These are phyloP conservation scores for Oscheius sp. DNA, from an alignment of 2,888 invertebrate species.

Conservation along the genomic window DNA sequence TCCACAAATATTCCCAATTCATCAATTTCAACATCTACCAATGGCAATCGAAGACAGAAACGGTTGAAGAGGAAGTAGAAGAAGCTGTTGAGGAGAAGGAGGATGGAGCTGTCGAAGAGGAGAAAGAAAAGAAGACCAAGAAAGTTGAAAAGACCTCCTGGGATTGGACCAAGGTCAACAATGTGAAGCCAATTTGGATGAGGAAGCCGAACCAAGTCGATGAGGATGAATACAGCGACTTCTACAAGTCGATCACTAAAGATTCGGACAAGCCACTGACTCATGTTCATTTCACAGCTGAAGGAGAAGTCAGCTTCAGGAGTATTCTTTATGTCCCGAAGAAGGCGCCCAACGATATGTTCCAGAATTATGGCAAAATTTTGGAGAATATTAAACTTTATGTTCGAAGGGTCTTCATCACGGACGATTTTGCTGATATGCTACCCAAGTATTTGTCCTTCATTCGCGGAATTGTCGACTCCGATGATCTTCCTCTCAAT, in stretches of 20 bases:
- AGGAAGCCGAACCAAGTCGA: constrained; percentile 77
- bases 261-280: constrained; percentile 67
- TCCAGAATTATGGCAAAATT: constrained; percentile 75
- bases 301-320: constrained; percentile 99
- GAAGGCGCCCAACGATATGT: constrained; percentile 88
- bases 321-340: constrained; percentile 92
- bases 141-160: constrained; percentile 88
- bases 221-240: constrained; percentile 84
- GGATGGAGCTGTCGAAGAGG: constrained; percentile 65
- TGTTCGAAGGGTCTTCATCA: constrained; percentile 97
- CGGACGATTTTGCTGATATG: constrained; percentile 98
- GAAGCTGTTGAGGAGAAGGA: constrained; percentile 74
- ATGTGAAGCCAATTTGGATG: constrained; percentile 98
- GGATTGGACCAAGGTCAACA: constrained; percentile 97
- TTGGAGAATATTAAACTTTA: constrained; percentile 77
- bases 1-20: constrained; percentile 96
- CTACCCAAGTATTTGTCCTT: constrained; percentile 97
- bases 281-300: constrained; percentile 87
- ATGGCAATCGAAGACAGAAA: constrained; percentile 75
- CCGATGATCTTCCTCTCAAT: constrained; percentile 96
- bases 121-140: constrained; percentile 66
- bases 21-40: constrained; percentile 96
- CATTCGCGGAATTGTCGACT: constrained; percentile 95
- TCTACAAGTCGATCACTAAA: constrained; percentile 93
- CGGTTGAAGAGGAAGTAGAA: constrained; percentile 76